Evolutionary conservation across 2,888 invertebrate species (phyloP).

Genomic region (Nasonovia ribisnigri): DNA sequence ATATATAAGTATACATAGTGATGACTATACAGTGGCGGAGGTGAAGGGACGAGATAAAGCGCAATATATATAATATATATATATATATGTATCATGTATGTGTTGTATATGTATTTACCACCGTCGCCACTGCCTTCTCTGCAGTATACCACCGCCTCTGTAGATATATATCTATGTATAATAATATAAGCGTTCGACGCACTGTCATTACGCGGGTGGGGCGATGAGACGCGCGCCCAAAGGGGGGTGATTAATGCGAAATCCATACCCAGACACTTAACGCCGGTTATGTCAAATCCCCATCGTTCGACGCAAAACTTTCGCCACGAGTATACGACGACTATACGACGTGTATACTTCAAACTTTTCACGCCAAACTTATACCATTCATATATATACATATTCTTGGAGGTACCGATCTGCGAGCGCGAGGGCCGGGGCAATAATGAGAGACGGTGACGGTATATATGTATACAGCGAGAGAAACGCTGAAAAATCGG

Average conservation of each 20-base stretch:
- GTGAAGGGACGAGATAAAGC: not conserved
- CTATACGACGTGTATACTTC: slow-evolving; percentile 43
- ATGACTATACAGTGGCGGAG: not conserved
- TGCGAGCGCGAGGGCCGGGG: not conserved
- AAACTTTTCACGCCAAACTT: slow-evolving; percentile 63
- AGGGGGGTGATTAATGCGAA: slow-evolving; percentile 63
- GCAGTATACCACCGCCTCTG: not conserved
- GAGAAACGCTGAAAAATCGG: slow-evolving; percentile 59
- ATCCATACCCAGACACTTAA: slow-evolving; percentile 64
- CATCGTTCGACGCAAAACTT: slow-evolving; percentile 54
- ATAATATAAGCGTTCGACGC: slow-evolving; percentile 35
- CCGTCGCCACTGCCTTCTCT: not conserved
- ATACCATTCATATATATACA: not conserved
- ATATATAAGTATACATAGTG: not conserved
- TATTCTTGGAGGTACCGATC: not conserved
- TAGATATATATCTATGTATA: not conserved
- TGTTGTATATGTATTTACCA: not conserved
- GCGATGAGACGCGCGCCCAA: not conserved
- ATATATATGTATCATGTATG: not conserved
- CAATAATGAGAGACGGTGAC: slow-evolving; percentile 29
- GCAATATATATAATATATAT: not conserved
- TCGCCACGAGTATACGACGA: not conserved
- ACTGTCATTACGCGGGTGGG: slow-evolving; percentile 44
- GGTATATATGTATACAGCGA: not conserved
- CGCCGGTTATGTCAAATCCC: slow-evolving; percentile 61